A percentile compares a stretch with the other conserved stretches of the same genome.
These are phyloP conservation scores for Argyresthia goedartella DNA, from an alignment of 2,888 invertebrate species.

Conservation along the genomic window DNA sequence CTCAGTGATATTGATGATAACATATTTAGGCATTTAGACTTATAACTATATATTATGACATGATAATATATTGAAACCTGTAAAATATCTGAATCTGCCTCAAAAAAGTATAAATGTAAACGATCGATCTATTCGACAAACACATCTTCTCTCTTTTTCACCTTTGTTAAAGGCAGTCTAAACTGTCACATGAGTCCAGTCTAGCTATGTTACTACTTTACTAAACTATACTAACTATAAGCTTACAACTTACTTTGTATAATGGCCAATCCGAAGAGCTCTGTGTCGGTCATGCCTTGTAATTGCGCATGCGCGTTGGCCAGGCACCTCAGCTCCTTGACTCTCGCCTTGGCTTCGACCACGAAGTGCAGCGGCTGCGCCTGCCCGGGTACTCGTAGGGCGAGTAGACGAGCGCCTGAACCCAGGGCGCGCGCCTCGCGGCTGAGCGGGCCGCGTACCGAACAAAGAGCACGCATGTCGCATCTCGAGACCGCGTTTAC, in stretches of 20 bases:
- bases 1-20: too few relatives aligned
- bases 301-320: slow-evolving; percentile 85
- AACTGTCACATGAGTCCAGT: neutral
- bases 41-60: too few relatives aligned
- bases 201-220: neutral
- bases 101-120: too few relatives aligned
- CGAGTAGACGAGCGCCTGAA: slow-evolving; percentile 75
- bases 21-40: too few relatives aligned
- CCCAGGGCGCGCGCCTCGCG: slow-evolving; percentile 77
- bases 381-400: slow-evolving; percentile 74
- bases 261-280: slow-evolving; percentile 88
- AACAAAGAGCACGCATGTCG: slow-evolving; percentile 83
- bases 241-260: slow-evolving; percentile 85
- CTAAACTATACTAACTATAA: too few relatives aligned
- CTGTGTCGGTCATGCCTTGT: slow-evolving; percentile 86
- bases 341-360: slow-evolving; percentile 85
- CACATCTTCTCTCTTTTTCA: too few relatives aligned
- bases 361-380: slow-evolving; percentile 65
- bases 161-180: too few relatives aligned
- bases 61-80: too few relatives aligned
- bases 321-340: slow-evolving; percentile 85
- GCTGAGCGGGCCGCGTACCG: slow-evolving; percentile 87
- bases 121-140: too few relatives aligned
- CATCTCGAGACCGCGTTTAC: slow-evolving; percentile 67
- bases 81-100: too few relatives aligned